A percentile compares a stretch with the other conserved stretches of the same genome.
These are phyloP conservation scores for Alsophila aescularia DNA, from an alignment of 2,888 invertebrate genomes.

Conservation along the genomic window DNA sequence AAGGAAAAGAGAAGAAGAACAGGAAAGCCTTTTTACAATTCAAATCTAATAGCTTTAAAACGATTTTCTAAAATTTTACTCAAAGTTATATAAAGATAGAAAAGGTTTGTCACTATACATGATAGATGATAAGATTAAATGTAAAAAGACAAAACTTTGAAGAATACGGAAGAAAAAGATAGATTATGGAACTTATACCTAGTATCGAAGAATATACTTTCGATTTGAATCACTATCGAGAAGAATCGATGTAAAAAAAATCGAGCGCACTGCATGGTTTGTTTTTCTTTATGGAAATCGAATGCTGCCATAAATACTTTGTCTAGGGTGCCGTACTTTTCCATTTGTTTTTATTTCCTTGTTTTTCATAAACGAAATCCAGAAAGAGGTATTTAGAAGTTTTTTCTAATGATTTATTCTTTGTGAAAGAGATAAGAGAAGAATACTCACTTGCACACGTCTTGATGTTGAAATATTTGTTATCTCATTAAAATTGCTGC, in stretches of 20 bases:
- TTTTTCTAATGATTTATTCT: too few relatives aligned
- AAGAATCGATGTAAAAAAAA: conserved; percentile 32
- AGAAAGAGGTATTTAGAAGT: too few relatives aligned
- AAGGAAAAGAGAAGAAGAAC: conserved; percentile 49
- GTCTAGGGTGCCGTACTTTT: background rate
- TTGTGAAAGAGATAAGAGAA: too few relatives aligned
- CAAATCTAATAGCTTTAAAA: background rate
- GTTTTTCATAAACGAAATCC: too few relatives aligned
- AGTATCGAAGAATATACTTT: conserved; percentile 32
- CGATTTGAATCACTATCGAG: conserved; percentile 14
- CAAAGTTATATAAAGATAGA: background rate
- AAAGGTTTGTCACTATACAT: conserved; percentile 9
- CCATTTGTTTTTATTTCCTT: background rate
- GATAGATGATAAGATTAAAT: conserved; percentile 21
- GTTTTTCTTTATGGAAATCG: background rate
- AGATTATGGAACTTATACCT: conserved; percentile 30
- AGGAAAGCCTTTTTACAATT: conserved; percentile 39
- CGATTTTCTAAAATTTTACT: background rate
- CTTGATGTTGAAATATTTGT: too few relatives aligned
- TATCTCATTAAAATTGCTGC: too few relatives aligned
- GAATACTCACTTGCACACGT: too few relatives aligned
- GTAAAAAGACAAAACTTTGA: conserved; percentile 19
- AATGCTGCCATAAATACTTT: background rate
- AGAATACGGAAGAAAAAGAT: conserved; percentile 13
- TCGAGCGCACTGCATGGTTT: conserved; percentile 8